Percentiles rank a stretch among this genome's conserved stretches.
Evolutionary conservation across 2,113 vertebrate genomes (phyloP).

Genomic region (Grus americana): DNA sequence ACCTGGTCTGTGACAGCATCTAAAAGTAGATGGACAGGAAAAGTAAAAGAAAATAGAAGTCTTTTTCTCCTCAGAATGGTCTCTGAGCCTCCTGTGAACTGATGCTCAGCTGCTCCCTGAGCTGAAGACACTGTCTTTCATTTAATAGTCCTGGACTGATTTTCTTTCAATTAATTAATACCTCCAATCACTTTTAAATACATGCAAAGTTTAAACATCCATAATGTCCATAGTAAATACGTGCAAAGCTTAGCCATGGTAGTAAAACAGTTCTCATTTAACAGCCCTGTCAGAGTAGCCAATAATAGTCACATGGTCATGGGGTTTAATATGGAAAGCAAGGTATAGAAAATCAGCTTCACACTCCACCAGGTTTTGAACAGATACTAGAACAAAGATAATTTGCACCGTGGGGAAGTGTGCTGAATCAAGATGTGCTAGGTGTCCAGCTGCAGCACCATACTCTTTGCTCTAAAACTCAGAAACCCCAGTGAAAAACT

Average conservation of each 20-base stretch:
- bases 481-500: not conserved
- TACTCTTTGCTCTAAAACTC: not conserved
- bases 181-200: not conserved
- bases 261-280: not conserved
- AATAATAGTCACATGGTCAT: not conserved
- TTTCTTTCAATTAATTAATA: not conserved
- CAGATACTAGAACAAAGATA: not conserved
- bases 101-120: not conserved
- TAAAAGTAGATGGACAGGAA: not conserved
- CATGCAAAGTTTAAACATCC: not conserved
- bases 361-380: not conserved
- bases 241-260: not conserved
- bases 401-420: not conserved
- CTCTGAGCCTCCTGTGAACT: not conserved
- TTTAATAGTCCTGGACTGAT: not conserved
- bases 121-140: not conserved
- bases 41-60: not conserved
- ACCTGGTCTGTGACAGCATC: not conserved
- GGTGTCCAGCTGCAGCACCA: not conserved
- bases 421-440: not conserved
- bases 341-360: not conserved
- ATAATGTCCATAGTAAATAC: accelerated
- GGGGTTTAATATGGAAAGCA: not conserved
- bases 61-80: not conserved
- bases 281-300: not conserved